Percentiles rank a stretch among this genome's conserved stretches.
phyloP scores from a whole-genome alignment of 2,113 vertebrate genomes.

The Siniperca chuatsi region DNA sequence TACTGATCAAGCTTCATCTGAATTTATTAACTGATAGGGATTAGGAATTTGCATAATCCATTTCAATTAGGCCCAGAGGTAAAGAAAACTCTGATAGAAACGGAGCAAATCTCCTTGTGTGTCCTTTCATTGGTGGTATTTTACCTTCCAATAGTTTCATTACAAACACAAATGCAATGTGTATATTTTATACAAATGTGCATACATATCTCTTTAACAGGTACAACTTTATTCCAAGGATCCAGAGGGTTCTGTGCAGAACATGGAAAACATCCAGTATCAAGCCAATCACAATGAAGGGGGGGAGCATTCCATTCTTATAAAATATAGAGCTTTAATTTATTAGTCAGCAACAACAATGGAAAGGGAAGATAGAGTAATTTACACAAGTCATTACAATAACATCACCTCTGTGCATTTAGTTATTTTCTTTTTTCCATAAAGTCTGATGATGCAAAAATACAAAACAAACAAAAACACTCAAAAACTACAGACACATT shows the following conservation, averaged over 20 bases:
- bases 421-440: slow-evolving; percentile 70
- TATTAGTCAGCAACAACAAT: slow-evolving; percentile 87
- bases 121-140: background rate
- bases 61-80: background rate
- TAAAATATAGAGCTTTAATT: slow-evolving; percentile 91
- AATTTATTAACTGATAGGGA: slow-evolving; percentile 13
- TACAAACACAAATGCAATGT: slow-evolving; percentile 46
- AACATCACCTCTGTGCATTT: slow-evolving; percentile 82
- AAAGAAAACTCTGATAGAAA: slow-evolving; percentile 13
- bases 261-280: slow-evolving; percentile 77
- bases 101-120: background rate
- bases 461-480: slow-evolving; percentile 73
- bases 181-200: slow-evolving; percentile 71
- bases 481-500: slow-evolving; percentile 72
- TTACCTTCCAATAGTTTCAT: background rate
- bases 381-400: slow-evolving; percentile 84
- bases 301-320: slow-evolving; percentile 81
- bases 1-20: background rate
- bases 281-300: slow-evolving; percentile 78
- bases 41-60: slow-evolving; percentile 19
- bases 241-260: slow-evolving; percentile 72
- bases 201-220: slow-evolving; percentile 76
- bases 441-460: slow-evolving; percentile 71
- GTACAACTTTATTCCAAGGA: slow-evolving; percentile 81
- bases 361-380: slow-evolving; percentile 78